Conservation (phyloP, 1,140 invertebrate species). For the Drosophila suzukii region DNA sequence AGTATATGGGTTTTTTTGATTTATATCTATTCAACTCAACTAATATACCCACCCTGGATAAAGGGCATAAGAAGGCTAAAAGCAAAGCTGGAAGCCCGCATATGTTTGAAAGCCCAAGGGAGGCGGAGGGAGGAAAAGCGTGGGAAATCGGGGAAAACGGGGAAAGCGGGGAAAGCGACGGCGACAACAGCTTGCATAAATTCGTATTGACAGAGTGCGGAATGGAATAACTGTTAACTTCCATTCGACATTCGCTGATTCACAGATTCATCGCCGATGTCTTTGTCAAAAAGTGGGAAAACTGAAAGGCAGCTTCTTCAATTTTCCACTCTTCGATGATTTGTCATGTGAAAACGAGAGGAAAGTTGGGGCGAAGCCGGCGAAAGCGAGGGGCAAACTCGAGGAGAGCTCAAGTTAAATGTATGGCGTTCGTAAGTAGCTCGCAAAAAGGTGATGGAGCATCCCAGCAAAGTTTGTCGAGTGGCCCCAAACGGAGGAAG, state of each 20-base stretch:
- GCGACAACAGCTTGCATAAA: slow-evolving; percentile 77
- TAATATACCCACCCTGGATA: slow-evolving; percentile 7
- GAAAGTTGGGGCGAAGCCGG: too few species aligned
- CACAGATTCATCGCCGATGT: slow-evolving; percentile 58
- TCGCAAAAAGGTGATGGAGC: slow-evolving; percentile 49
- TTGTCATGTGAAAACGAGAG: slow-evolving; percentile 60
- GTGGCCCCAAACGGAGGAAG: slow-evolving; percentile 1
- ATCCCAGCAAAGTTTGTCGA: slow-evolving; percentile 41
- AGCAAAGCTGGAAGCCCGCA: slow-evolving; percentile 38
- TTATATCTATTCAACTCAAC: neutral
- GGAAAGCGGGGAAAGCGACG: neutral
- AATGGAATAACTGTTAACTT: slow-evolving; percentile 71
- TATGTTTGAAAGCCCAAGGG: slow-evolving; percentile 38
- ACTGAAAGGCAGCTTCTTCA: slow-evolving; percentile 31
- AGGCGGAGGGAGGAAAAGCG: neutral
- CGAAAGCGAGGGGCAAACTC: slow-evolving; percentile 5
- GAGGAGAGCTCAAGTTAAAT: slow-evolving; percentile 42
- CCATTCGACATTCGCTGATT: slow-evolving; percentile 58
- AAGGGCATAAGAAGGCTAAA: slow-evolving; percentile 20
- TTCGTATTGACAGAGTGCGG: slow-evolving; percentile 76
- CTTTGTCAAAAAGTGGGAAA: slow-evolving; percentile 63
- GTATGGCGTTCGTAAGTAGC: slow-evolving; percentile 40
- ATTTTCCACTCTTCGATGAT: slow-evolving; percentile 38
- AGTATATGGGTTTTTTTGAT: too few species aligned
- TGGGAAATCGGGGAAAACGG: neutral